Percentiles rank a stretch among this genome's conserved stretches.
These are phyloP conservation scores for Zootermopsis nevadensis DNA, from an alignment of 2,888 invertebrate genomes.

Conservation along the genomic window DNA sequence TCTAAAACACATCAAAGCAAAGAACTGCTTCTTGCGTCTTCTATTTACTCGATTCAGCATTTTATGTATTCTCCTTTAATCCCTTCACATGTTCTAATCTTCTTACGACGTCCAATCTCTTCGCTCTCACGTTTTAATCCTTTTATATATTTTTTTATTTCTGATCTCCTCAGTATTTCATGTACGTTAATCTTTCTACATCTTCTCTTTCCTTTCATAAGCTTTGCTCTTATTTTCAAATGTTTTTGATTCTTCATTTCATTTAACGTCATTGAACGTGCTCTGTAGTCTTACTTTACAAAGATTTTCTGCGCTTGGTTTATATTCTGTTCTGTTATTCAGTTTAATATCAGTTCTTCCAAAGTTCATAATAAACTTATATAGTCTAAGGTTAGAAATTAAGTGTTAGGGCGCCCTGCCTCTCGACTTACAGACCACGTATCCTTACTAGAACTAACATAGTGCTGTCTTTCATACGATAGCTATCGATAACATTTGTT, in stretches of 20 bases:
- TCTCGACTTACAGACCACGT: too few species aligned
- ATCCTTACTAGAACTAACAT: too few species aligned
- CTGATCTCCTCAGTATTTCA: background rate
- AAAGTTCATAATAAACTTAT: too few species aligned
- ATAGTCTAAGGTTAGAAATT: too few species aligned
- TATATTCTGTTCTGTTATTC: background rate
- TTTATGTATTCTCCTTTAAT: slow-evolving; percentile 6
- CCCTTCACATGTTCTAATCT: slow-evolving; percentile 28
- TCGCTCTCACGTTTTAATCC: background rate
- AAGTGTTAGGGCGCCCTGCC: too few species aligned
- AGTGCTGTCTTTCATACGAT: too few species aligned
- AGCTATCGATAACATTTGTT: too few species aligned
- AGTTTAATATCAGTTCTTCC: background rate
- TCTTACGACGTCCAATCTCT: background rate
- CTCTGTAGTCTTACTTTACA: background rate
- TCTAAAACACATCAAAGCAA: too few species aligned
- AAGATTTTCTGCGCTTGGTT: background rate
- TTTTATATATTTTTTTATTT: background rate
- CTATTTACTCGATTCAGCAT: background rate
- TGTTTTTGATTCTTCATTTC: background rate
- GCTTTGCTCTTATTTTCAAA: background rate
- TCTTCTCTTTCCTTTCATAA: background rate
- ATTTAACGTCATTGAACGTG: background rate
- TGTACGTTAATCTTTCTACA: background rate
- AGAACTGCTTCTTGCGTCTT: background rate